These are phyloP conservation scores for Drosophila pectinifera DNA, from an alignment of 1,140 invertebrate genomes.

Conservation along the genomic window DNA sequence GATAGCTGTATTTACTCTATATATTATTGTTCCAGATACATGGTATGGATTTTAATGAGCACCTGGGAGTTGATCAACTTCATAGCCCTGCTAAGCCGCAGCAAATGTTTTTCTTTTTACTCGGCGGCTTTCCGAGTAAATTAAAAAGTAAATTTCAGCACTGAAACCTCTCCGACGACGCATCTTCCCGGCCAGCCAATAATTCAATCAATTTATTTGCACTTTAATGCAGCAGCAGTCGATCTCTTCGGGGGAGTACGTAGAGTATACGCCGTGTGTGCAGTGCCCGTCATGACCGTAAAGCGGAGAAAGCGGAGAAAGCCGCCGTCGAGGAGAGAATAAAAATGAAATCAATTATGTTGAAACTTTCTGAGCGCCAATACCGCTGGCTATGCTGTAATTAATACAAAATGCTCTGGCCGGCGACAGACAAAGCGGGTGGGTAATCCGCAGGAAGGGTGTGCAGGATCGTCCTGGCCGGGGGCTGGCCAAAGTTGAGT, in stretches of 20 bases:
- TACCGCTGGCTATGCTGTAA: slow-evolving; percentile 72
- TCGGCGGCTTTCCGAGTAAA: slow-evolving; percentile 47
- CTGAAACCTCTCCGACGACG: slow-evolving; percentile 15
- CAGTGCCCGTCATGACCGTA: slow-evolving; percentile 10
- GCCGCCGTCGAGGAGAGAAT: slow-evolving; percentile 43
- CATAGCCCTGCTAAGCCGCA: background rate
- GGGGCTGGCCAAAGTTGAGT: slow-evolving; percentile 76
- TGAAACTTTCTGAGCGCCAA: slow-evolving; percentile 65
- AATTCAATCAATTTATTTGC: slow-evolving; percentile 75
- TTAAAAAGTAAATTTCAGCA: slow-evolving; percentile 54
- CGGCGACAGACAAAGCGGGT: slow-evolving; percentile 14
- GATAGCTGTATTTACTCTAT: background rate
- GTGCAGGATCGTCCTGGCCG: slow-evolving; percentile 37
- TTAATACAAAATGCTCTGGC: slow-evolving; percentile 77
- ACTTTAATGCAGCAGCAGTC: slow-evolving; percentile 44
- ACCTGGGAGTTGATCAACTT: background rate
- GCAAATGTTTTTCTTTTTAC: slow-evolving; percentile 30
- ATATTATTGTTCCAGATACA: too few relatives aligned
- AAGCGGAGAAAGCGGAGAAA: slow-evolving; percentile 41
- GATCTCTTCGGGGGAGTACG: slow-evolving; percentile 5
- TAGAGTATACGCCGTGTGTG: background rate
- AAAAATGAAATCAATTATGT: slow-evolving; percentile 80
- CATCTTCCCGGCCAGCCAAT: slow-evolving; percentile 45
- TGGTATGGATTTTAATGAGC: background rate
- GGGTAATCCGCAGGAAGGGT: slow-evolving; percentile 1